Evolutionary conservation across 2,888 invertebrate genomes (phyloP).

Genomic region (Dorcus hopei): DNA sequence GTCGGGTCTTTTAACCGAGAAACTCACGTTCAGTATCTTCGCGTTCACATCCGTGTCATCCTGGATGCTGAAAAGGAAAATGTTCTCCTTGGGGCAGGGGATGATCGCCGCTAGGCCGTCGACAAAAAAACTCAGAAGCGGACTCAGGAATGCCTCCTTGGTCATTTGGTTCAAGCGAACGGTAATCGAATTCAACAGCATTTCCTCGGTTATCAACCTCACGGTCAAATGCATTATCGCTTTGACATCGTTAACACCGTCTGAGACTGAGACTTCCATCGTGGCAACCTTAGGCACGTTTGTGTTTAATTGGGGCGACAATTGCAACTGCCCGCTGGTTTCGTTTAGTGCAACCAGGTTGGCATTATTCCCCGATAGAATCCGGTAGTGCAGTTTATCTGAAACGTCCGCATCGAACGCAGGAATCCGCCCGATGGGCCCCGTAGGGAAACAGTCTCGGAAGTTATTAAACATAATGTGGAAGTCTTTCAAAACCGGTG

Average conservation of each 20-base stretch:
- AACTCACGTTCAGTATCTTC: conserved; percentile 89
- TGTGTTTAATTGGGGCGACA: conserved; percentile 91
- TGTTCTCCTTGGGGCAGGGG: conserved; percentile 88
- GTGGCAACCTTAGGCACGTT: conserved; percentile 92
- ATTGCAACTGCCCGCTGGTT: conserved; percentile 76
- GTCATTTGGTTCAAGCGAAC: conserved; percentile 92
- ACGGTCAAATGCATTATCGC: conserved; percentile 90
- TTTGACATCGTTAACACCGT: conserved; percentile 90
- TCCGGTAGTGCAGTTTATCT: conserved; percentile 77
- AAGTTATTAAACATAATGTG: conserved; percentile 92
- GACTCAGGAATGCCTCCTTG: conserved; percentile 86
- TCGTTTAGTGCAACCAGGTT: conserved; percentile 81
- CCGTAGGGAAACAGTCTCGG: conserved; percentile 89
- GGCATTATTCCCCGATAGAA: conserved; percentile 90
- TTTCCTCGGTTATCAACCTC: conserved; percentile 87
- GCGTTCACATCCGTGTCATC: conserved; percentile 84
- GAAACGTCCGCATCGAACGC: conserved; percentile 94
- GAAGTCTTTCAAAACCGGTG: conserved; percentile 88
- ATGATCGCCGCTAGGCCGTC: conserved; percentile 90
- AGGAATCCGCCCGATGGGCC: conserved; percentile 86
- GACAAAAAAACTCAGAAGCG: conserved; percentile 79
- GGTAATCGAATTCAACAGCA: conserved; percentile 92
- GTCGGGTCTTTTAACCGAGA: conserved; percentile 82
- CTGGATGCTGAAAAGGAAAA: conserved; percentile 87
- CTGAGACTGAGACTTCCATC: conserved; percentile 91